phyloP scores from a whole-genome alignment of 2,797 vertebrate genomes.

The Coracias cyanogaster region DNA sequence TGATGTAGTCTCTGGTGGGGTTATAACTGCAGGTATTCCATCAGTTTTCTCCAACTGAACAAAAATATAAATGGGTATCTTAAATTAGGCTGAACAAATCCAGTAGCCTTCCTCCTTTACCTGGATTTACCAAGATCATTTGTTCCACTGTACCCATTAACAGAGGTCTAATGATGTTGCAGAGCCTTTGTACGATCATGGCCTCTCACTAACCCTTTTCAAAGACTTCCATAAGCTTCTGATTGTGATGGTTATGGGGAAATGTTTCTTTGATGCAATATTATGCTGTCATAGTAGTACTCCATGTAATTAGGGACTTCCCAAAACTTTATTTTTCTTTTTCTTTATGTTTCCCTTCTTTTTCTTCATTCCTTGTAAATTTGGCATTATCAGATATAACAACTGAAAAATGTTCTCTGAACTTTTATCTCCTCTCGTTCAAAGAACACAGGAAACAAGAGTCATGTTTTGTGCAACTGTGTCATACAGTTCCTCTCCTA shows the following conservation, averaged over 20 bases:
- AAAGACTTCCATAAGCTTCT: neutral
- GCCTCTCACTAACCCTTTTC: neutral
- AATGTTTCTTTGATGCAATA: neutral
- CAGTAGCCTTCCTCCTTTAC: neutral
- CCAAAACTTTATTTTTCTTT: neutral
- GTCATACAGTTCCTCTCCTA: neutral
- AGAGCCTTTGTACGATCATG: neutral
- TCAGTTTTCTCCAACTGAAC: neutral
- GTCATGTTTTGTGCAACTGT: neutral
- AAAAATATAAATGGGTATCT: neutral
- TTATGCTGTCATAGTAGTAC: neutral
- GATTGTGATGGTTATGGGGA: neutral
- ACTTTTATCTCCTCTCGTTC: neutral
- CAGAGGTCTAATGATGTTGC: neutral
- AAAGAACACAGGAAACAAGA: neutral
- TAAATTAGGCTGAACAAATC: neutral
- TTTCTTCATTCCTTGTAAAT: neutral
- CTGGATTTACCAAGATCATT: neutral
- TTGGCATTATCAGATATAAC: neutral
- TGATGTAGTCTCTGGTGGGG: neutral
- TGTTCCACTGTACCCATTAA: neutral
- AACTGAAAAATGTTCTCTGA: neutral
- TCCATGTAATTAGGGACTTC: neutral
- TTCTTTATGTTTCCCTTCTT: neutral
- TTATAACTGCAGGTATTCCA: neutral